These are phyloP conservation scores for Oppia nitens DNA, from an alignment of 1,140 invertebrate species.

Conservation along the genomic window DNA sequence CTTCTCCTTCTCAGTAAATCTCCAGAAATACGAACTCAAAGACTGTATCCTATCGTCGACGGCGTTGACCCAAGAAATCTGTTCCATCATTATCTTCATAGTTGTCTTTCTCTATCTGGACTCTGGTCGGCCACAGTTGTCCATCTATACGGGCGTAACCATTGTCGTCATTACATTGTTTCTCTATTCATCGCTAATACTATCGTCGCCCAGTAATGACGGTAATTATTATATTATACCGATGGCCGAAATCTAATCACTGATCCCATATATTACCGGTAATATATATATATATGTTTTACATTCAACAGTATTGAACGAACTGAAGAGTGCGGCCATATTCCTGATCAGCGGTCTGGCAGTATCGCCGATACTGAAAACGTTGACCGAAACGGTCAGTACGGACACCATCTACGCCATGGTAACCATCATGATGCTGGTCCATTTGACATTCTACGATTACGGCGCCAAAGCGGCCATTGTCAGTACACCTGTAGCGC, in stretches of 20 bases:
- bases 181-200: slow-evolving; percentile 16
- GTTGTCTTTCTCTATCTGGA: slow-evolving; percentile 53
- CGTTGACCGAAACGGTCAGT: slow-evolving; percentile 81
- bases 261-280: too few species aligned
- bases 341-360: slow-evolving; percentile 67
- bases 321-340: slow-evolving; percentile 34
- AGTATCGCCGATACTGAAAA: slow-evolving; percentile 77
- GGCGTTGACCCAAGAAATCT: slow-evolving; percentile 52
- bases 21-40: slow-evolving; percentile 44
- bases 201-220: slow-evolving; percentile 14
- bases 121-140: slow-evolving; percentile 39
- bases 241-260: slow-evolving; percentile 13
- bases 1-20: slow-evolving; percentile 33
- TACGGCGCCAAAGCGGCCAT: slow-evolving; percentile 62
- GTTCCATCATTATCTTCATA: slow-evolving; percentile 53
- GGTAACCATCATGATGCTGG: slow-evolving; percentile 63
- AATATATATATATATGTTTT: slow-evolving; percentile 7
- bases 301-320: slow-evolving; percentile 11
- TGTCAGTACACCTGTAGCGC: slow-evolving; percentile 47
- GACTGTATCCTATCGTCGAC: slow-evolving; percentile 54
- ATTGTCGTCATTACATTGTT: slow-evolving; percentile 30
- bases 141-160: slow-evolving; percentile 39
- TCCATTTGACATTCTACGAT: slow-evolving; percentile 78
- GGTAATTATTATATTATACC: slow-evolving; percentile 13
- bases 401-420: slow-evolving; percentile 92